Base-by-base conservation (phyloP, 2,113 vertebrate species). In the Chaetodon auriga region DNA sequence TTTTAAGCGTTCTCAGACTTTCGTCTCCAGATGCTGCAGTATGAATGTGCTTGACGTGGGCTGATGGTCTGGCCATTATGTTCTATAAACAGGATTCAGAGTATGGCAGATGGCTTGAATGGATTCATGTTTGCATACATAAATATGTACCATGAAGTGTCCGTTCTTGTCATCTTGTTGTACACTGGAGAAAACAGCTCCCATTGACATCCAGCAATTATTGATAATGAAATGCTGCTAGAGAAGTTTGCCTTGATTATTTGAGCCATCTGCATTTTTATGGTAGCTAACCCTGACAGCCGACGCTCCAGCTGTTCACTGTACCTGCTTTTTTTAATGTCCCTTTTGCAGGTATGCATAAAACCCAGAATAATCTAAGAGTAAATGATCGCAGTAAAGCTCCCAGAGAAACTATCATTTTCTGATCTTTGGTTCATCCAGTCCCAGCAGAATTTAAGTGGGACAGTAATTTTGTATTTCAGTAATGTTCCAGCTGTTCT, bases 21-120 rank as follows among this genome's bases (percentile, higher is more conserved):
- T 35, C 14, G 76, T 18, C 25, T 78, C 7, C 21, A 57, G 76
- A 78, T 43, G 49, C 75, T 10, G 2, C 63, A 23, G 45, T 36
- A 3, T 73, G 65, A 51, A 60, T 81, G 66, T 49, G 11, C 36
- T 84, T 69, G 61, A 30, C 49, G 23, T 51, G 18, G 13, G 65
- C 63, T 30, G 66, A 15, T 71, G 30, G 36, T 43, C 77, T 25
- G 11, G 45, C 58, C 60, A 53, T 68, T 76, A 4, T 38, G n/a
- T 46, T 61, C 30, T 35, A 46, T 63, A 61, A 60, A 23, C 55
- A 60, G 43, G 9, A 57, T 57, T 70, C 36, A 68, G 55, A 69
- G 19, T 38, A 4, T 7, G 23, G 21, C 73, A 85, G 82, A 85
- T 84, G 78, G 79, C 58, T 66, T 21, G 60, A 72, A 38, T 75